These are phyloP conservation scores for Myxocyprinus asiaticus DNA, from an alignment of 2,113 vertebrate species.

Conservation along the genomic window DNA sequence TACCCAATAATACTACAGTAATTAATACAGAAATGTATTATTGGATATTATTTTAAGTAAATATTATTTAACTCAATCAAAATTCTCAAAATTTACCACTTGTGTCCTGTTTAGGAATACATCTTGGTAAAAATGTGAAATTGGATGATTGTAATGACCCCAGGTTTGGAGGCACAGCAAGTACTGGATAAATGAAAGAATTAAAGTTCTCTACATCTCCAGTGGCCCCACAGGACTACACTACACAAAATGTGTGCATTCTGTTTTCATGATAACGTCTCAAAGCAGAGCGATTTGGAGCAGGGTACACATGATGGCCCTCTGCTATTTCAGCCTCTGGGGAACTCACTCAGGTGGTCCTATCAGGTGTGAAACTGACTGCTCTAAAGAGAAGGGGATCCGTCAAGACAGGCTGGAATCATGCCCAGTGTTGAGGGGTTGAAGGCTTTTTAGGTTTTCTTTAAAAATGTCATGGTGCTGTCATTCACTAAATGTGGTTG, in stretches of 20 bases:
- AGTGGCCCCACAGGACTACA: background rate
- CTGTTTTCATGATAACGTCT: conserved; percentile 12
- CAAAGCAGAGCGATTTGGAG: conserved; percentile 3
- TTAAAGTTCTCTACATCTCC: conserved; percentile 9
- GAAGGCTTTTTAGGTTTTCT: background rate
- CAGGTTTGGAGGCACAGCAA: too few relatives aligned
- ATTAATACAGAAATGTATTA: too few relatives aligned
- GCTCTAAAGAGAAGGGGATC: conserved; percentile 25
- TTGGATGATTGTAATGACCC: too few relatives aligned
- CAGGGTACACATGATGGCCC: conserved; percentile 11
- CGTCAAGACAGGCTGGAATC: conserved; percentile 44
- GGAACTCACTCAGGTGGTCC: conserved; percentile 50
- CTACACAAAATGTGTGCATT: conserved; percentile 27
- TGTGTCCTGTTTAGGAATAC: too few relatives aligned
- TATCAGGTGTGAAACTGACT: conserved; percentile 45
- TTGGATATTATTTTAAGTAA: too few relatives aligned
- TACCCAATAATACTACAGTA: too few relatives aligned
- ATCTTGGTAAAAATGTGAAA: too few relatives aligned
- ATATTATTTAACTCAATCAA: too few relatives aligned
- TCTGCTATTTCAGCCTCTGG: conserved; percentile 20
- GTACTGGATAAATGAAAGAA: background rate
- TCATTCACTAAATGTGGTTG: conserved; percentile 16
- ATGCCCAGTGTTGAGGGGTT: conserved; percentile 4
- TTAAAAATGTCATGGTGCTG: conserved; percentile 30
- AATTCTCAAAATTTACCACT: too few relatives aligned